Base-by-base conservation (phyloP, 2,113 vertebrate species). In the Reinhardtius hippoglossoides region DNA sequence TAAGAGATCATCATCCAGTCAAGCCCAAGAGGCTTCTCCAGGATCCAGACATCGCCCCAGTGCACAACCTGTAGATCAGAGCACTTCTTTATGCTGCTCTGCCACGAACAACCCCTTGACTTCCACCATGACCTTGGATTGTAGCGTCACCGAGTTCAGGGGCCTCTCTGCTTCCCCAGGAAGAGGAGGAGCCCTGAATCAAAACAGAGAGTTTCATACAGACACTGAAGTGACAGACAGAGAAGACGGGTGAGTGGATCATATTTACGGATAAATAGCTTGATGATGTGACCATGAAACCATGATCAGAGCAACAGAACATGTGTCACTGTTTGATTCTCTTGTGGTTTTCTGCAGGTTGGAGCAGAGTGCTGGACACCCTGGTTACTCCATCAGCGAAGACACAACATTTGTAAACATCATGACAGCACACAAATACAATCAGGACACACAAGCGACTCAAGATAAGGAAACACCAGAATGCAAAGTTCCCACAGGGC, bases 171-270 rank as follows among this genome's bases (percentile, higher is more conserved):
- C 20, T 9, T 12, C 64, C 3, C 5, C 42, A 2, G 18, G 9
- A 15, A 23, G 9, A 59, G 50, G 4, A 0, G n/a, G 64, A n/a
- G 57, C 1, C 27, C 40, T n/a, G 18, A 9, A 14, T 31, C 23
- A 50, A 6, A 50, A 6, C 18, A 9, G 46, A 15, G 46, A 4
- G 44, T 4, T 46, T 46, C 15, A 46, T 5, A 46, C 70, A 37
- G 42, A 35, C 1, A 1, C 20, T 26, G 60, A 74, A 3, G 64
- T 3, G n/a, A 20, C 5, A 0, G 23, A 55, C 15, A 37, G n/a
- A 24, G 16, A 0, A 57, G 71, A 72, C 1, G 4, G 76, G 87
- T 88, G 35, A 76, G 89, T 78, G 37, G 6, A 56, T 6, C 1
- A n/a, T 54, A 3, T 50, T 58, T 42, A 37, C 9, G 18, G 18